phyloP scores from a whole-genome alignment of 2,797 vertebrate species.

The Pterois miles region DNA sequence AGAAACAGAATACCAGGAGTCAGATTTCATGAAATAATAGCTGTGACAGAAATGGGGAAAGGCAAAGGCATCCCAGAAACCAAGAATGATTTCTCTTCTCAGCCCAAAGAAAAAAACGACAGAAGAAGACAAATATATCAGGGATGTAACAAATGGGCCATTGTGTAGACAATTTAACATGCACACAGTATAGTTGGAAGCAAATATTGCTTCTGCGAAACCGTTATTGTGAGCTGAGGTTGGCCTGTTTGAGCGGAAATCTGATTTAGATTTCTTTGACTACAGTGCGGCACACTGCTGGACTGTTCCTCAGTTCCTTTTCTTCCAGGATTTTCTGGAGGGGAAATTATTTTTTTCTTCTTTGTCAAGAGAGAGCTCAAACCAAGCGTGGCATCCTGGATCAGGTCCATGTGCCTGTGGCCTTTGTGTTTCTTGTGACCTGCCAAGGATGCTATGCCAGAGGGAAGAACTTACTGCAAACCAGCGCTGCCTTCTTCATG shows the following conservation, averaged over 20 bases:
- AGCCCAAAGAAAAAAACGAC: slow-evolving; percentile 62
- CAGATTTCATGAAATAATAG: slow-evolving; percentile 92
- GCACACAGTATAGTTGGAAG: slow-evolving; percentile 51
- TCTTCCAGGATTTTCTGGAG: slow-evolving; percentile 51
- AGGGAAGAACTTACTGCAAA: slow-evolving; percentile 46
- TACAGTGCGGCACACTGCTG: slow-evolving; percentile 28
- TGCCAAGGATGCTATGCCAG: slow-evolving; percentile 62
- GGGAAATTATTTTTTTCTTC: slow-evolving; percentile 37
- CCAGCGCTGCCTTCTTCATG: slow-evolving; percentile 34
- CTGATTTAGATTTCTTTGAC: slow-evolving; percentile 51
- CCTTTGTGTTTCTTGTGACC: slow-evolving; percentile 64
- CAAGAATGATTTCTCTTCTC: slow-evolving; percentile 84
- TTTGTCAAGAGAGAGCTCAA: slow-evolving; percentile 57
- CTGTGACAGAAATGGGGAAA: slow-evolving; percentile 85
- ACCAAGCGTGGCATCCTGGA: slow-evolving; percentile 63
- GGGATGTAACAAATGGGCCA: slow-evolving; percentile 83
- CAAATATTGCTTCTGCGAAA: slow-evolving; percentile 67
- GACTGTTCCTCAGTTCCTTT: slow-evolving; percentile 30
- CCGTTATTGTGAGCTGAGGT: slow-evolving; percentile 50
- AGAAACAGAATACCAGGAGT: slow-evolving; percentile 89
- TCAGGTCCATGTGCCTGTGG: slow-evolving; percentile 61
- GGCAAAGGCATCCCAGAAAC: slow-evolving; percentile 83
- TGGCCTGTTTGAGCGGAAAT: slow-evolving; percentile 40
- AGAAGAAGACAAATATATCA: slow-evolving; percentile 86
- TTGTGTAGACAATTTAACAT: slow-evolving; percentile 76